Evolutionary conservation across 2,113 vertebrate genomes (phyloP), one percentile per base, ranked within the genome.

Genomic region (Marcusenius ussheri): DNA sequence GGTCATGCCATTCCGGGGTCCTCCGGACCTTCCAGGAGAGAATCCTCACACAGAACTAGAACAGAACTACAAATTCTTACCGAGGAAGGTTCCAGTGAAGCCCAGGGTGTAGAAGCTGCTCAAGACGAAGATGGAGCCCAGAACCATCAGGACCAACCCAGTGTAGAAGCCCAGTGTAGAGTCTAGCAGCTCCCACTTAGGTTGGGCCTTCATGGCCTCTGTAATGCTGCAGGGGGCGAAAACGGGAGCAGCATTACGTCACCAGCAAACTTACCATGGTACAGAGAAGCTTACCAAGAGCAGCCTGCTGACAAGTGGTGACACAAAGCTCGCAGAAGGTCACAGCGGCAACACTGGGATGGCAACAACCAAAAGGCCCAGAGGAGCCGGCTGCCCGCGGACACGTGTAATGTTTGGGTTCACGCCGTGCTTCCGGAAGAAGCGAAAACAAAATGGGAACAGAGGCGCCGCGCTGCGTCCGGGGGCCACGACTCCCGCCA

Each of bases 61-160:
- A 50, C 2, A 62, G 50, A 56, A 87, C 27, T 35, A 31, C 2
- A n/a, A 49, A 24, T 21, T 91, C 97, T 96, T 95, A 99, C 98
- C 98, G 56, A 99, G 93, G 94, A 98, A 99, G 0, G 98, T 99
- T 8, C 98, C 98, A 0, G 95, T 97, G 94, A 99, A 98, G 56
- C 98, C 98, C 92, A 99, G 94, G 0, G 97, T 96, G 2, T 97
- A 92, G 95, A 98, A 99, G 93, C 98, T 99, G 96, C 96, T 96
- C 58, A 96, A 85, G n/a, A 99, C 98, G 15, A 99, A 94, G 62
- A 97, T 3, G 1, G 93, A 93, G 39, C 98, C 98, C 0, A 94
- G 0, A 0, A 93, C 94, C 0, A 97, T 91, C 35, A 98, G 70
- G 15, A 15, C 91, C 1, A 95, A 90, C 1, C 98, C 97, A 0